Evolutionary conservation across 2,113 vertebrate species (phyloP), one percentile per base, ranked within the genome.

Genomic region (Panthera uncia): DNA sequence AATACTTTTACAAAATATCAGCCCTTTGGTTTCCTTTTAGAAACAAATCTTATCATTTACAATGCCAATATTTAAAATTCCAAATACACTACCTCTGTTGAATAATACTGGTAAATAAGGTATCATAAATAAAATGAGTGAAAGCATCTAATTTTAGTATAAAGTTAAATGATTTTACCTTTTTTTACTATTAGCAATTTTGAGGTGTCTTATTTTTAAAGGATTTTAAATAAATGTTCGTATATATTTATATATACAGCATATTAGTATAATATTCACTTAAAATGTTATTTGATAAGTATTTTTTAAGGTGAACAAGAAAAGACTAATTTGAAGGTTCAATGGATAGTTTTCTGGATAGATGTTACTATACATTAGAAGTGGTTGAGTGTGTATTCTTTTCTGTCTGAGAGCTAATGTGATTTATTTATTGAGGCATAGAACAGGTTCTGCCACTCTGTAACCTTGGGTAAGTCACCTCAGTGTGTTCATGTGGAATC

Each of bases 111-210:
- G 27, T 86, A 10, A 91, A 94, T 45, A 86, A 81, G 61, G 50
- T 63, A 19, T 76, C 9, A 55, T 33, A 87, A 96, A 36, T 85
- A 82, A 91, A 94, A 84, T 87, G 86, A 84, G n/a, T 31, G 18
- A 71, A 48, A 45, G 2, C 9, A 19, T 68, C 7, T 36, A 83
- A 81, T 81, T 92, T 96, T 63, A 65, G 7, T 19, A 33, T 8
- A 96, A 80, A 73, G 12, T 85, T 85, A 90, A 95, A 82, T 74
- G 66, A 69, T n/a, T 83, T 92, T 78, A 33, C 8, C 29, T 63
- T 50, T 38, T 91, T 57, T n/a, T 45, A 80, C n/a, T n/a, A 93
- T 33, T 90, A 96, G 4, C 16, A 84, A 73, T 85, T 93, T 90
- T 88, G 13, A 88, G 16, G 74, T 41, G 1, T 55, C 1, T 27